phyloP scores from a whole-genome alignment of 1,140 invertebrate species.

The Mylabris phalerata region DNA sequence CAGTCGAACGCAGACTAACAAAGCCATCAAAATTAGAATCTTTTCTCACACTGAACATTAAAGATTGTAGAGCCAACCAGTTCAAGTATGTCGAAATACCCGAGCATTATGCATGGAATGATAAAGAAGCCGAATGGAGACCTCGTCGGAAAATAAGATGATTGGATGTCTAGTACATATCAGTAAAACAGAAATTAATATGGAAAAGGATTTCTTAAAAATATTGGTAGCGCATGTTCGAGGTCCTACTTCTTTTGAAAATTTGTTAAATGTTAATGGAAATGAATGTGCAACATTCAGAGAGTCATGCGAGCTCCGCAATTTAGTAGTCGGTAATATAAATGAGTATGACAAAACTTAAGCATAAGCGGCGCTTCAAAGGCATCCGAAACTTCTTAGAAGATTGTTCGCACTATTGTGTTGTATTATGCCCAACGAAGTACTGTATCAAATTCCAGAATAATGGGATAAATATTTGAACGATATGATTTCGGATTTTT shows the following conservation, averaged over 20 bases:
- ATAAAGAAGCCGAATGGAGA: no score
- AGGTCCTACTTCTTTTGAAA: conserved; percentile 5
- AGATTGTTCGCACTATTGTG: neutral
- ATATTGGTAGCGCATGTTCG: neutral
- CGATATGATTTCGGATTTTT: no score
- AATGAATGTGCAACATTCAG: neutral
- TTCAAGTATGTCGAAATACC: conserved; percentile 4
- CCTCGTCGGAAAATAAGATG: neutral
- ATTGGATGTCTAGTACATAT: neutral
- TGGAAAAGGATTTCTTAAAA: conserved; percentile 4
- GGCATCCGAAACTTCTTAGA: neutral
- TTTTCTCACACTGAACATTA: neutral
- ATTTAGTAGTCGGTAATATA: neutral
- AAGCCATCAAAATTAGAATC: neutral
- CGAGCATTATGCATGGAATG: neutral
- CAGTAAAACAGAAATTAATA: neutral
- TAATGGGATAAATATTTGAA: neutral
- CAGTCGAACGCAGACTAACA: neutral
- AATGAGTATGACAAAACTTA: neutral
- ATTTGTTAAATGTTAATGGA: neutral
- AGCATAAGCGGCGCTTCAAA: neutral
- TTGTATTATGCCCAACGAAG: neutral
- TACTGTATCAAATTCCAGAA: neutral
- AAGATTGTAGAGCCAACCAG: neutral
- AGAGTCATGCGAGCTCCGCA: neutral